These are phyloP conservation scores for Aleiodes sp. DNA, from an alignment of 1,140 invertebrate genomes.

Conservation along the genomic window DNA sequence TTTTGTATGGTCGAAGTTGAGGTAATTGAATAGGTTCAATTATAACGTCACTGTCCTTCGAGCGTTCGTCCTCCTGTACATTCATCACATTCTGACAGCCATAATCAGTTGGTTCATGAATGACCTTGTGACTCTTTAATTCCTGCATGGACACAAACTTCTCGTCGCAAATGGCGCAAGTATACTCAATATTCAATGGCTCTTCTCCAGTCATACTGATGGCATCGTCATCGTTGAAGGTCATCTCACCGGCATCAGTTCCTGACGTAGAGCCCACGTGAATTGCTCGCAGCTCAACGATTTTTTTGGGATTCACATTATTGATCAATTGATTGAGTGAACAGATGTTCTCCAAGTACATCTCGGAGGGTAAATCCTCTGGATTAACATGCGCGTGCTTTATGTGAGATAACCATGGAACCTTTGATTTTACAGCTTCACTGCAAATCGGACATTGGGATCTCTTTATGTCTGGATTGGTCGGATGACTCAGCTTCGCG, in stretches of 20 bases:
- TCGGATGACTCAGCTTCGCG: background rate
- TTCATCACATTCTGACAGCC: background rate
- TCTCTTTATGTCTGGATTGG: background rate
- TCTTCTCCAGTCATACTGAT: background rate
- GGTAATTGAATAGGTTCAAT: too few relatives aligned
- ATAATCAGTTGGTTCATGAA: background rate
- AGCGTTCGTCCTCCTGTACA: too few relatives aligned
- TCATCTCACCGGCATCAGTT: background rate
- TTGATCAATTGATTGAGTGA: background rate
- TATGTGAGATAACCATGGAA: slow-evolving; percentile 20
- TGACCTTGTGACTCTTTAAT: slow-evolving; percentile 14
- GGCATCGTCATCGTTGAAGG: background rate
- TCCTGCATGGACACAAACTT: background rate
- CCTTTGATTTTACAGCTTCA: background rate
- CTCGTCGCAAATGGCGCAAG: slow-evolving; percentile 19
- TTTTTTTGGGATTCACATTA: background rate
- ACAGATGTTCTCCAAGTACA: slow-evolving; percentile 1
- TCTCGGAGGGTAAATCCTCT: background rate
- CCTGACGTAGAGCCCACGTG: background rate
- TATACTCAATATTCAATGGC: background rate
- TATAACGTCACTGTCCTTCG: too few relatives aligned
- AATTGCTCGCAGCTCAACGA: background rate
- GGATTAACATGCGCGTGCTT: slow-evolving; percentile 25
- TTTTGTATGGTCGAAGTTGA: too few relatives aligned
- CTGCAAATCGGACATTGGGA: slow-evolving; percentile 15